Base-by-base conservation (phyloP, 2,113 vertebrate genomes). In the Microcebus ravelobensis region DNA sequence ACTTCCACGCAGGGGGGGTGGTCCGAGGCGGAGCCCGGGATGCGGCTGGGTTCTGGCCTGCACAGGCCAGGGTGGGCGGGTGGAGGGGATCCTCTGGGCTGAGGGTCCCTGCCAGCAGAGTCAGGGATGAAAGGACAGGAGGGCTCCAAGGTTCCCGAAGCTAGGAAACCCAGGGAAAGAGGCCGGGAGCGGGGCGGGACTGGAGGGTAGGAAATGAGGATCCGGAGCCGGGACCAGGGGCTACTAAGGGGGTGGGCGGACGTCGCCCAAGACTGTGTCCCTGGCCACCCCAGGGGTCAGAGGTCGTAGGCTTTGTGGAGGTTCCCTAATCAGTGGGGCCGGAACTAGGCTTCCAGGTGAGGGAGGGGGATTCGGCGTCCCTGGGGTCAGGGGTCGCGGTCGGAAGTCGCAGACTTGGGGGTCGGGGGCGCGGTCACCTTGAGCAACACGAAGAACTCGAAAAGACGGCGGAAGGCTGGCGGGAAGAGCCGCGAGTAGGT, bases 401-500 rank as follows among this genome's bases (percentile, higher is more conserved):
- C 59, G 48, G 25, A 63, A 61, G 9, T 29, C 34, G 39, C 79
- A 5, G 36, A 2, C 34, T 55, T 39, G 7, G 77, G 57, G 91
- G 74, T 79, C 27, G 55, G 57, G 45, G 82, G 65, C 25, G 12
- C 82, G 67, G 98, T 99, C 98, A 99, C 99, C 99, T 99, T 99
- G 73, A 99, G 99, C 57, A 99, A 98, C 36, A 99, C 99, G 68
- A 99, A 99, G 98, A 99, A 99, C 98, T 99, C 99, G 85, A 99
- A 99, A 81, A 99, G 99, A 8, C 99, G 99, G 14, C 99, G 99
- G 98, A 99, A 99, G 29, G 99, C 99, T 0, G 99, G 99, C 0
- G 99, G 99, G 97, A 99, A 99, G n/a, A 99, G 99, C 11, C 99
- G 99, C 27, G 99, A 99, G 29, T 99, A 99, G n/a, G 99, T 99